Percentiles rank a stretch among this genome's conserved stretches.
phyloP scores from a whole-genome alignment of 2,888 invertebrate species.

The Eubasilissa splendida region DNA sequence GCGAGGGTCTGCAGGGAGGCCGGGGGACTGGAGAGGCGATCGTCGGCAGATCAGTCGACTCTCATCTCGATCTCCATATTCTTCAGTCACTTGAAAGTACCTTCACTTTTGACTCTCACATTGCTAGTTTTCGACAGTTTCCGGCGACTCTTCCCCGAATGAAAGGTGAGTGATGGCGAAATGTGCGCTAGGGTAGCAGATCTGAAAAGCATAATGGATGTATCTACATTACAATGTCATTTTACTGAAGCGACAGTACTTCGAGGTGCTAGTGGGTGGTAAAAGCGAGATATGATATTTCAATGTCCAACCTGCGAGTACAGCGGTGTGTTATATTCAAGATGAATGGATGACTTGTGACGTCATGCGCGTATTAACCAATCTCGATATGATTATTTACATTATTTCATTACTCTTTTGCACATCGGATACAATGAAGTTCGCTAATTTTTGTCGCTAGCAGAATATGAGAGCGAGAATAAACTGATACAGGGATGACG shows the following conservation, averaged over 20 bases:
- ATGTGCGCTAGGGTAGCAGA: neutral
- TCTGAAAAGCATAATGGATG: neutral
- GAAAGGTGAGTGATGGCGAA: neutral
- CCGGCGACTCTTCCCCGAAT: neutral
- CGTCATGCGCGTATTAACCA: too few species aligned
- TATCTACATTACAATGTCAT: neutral
- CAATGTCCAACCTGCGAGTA: neutral
- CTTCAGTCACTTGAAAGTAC: constrained; percentile 17
- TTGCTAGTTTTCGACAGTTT: neutral
- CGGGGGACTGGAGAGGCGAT: neutral
- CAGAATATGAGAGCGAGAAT: too few species aligned
- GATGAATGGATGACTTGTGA: too few species aligned
- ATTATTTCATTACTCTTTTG: too few species aligned
- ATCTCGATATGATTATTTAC: too few species aligned
- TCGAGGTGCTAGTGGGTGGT: too few species aligned
- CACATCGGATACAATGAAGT: too few species aligned
- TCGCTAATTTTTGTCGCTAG: too few species aligned
- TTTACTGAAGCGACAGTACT: too few species aligned
- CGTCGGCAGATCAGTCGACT: constrained; percentile 1
- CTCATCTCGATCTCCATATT: constrained; percentile 18
- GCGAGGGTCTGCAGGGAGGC: neutral
- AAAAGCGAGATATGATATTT: neutral
- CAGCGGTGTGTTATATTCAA: neutral
- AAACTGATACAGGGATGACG: too few species aligned
- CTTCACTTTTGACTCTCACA: constrained; percentile 7